Evolutionary conservation across 2,113 vertebrate genomes (phyloP).

Genomic region (Mobula hypostoma): DNA sequence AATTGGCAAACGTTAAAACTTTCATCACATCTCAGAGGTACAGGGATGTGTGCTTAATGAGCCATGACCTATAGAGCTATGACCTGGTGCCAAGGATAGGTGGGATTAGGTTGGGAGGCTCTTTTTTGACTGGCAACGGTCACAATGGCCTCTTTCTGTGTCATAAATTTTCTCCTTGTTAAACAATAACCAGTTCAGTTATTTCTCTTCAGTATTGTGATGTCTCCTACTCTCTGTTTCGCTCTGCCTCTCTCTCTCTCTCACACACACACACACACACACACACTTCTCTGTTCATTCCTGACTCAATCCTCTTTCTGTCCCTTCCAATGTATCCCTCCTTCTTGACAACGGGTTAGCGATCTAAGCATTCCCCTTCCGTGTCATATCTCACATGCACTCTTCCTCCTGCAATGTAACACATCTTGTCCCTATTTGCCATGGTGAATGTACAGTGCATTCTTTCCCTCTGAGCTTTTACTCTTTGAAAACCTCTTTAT

Average conservation of each 20-base stretch:
- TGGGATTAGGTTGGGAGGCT: too few species aligned
- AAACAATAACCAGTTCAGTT: too few species aligned
- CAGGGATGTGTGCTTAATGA: too few species aligned
- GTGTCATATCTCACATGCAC: not conserved
- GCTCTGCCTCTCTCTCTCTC: not conserved
- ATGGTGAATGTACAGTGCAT: too few species aligned
- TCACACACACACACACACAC: not conserved
- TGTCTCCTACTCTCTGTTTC: not conserved
- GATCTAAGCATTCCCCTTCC: not conserved
- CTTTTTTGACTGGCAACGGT: too few species aligned
- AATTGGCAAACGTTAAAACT: too few species aligned
- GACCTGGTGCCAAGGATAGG: too few species aligned
- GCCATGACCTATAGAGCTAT: too few species aligned
- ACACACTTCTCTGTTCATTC: not conserved
- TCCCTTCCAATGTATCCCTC: not conserved
- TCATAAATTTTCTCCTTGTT: too few species aligned
- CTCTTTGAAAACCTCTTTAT: not conserved
- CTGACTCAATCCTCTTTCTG: not conserved
- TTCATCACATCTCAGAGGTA: too few species aligned
- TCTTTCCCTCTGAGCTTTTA: too few species aligned
- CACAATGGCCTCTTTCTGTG: not conserved
- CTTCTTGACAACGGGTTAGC: not conserved
- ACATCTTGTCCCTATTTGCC: not conserved
- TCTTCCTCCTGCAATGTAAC: not conserved
- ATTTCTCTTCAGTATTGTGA: too few species aligned